A percentile compares a stretch with the other conserved stretches of the same genome.
These are phyloP conservation scores for Sebastes nivosus DNA, from an alignment of 2,797 vertebrate species.

Conservation along the genomic window DNA sequence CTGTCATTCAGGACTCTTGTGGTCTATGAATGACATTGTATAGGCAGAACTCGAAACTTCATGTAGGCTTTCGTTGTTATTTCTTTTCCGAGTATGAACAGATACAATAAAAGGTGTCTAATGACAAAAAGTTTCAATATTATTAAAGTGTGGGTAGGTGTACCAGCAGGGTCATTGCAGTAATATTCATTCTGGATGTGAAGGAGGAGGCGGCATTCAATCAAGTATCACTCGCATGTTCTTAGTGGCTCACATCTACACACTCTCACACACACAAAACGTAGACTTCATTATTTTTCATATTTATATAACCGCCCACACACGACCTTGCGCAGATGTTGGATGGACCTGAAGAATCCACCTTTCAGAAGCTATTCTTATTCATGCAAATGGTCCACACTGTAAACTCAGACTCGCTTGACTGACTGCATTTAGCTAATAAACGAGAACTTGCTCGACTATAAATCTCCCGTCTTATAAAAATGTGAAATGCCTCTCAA, in stretches of 20 bases:
- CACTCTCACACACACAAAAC: constrained; percentile 4
- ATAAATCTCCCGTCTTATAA: neutral
- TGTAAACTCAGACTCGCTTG: constrained; percentile 68
- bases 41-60: constrained; percentile 56
- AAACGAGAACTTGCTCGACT: constrained; percentile 58
- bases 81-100: constrained; percentile 47
- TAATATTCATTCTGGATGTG: constrained; percentile 49
- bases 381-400: constrained; percentile 71
- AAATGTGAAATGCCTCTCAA: constrained; percentile 21
- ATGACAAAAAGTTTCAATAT: constrained; percentile 73
- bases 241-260: constrained; percentile 16
- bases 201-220: constrained; percentile 30
- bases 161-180: constrained; percentile 40
- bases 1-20: constrained; percentile 46
- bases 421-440: constrained; percentile 72
- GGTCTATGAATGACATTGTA: constrained; percentile 61
- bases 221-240: constrained; percentile 30
- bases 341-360: constrained; percentile 66
- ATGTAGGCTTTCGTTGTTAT: constrained; percentile 17
- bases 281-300: constrained; percentile 36
- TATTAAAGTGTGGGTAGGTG: constrained; percentile 37
- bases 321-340: constrained; percentile 66
- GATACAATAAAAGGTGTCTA: constrained; percentile 29
- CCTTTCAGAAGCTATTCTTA: constrained; percentile 71
- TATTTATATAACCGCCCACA: constrained; percentile 52